Conservation (phyloP, 1,140 invertebrate genomes). For the Leptinotarsa undecemlineata region DNA sequence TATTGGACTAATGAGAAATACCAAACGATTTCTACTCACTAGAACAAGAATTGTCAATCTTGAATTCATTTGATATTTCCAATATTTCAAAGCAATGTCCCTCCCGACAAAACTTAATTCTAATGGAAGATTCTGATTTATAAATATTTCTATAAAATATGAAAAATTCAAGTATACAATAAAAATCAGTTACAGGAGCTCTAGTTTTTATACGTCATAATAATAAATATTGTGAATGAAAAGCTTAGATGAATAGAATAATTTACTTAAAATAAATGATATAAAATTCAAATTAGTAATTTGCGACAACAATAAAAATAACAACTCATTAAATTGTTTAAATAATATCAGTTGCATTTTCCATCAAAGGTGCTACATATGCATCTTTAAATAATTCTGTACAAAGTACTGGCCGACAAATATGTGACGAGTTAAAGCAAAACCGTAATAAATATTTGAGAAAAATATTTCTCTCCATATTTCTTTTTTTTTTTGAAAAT, state of each 20-base stretch:
- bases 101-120: neutral
- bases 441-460: neutral
- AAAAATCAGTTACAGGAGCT: neutral
- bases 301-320: neutral
- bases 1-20: too few species aligned
- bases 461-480: too few species aligned
- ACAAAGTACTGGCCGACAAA: neutral
- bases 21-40: too few species aligned
- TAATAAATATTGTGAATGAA: neutral
- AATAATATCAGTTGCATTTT: neutral
- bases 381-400: neutral
- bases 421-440: neutral
- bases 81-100: neutral
- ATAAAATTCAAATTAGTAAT: neutral
- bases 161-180: neutral
- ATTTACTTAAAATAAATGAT: neutral
- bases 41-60: neutral
- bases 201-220: neutral
- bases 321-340: neutral
- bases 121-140: slow-evolving; percentile 5
- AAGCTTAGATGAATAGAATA: neutral
- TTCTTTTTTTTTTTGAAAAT: too few species aligned
- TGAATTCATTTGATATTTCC: neutral
- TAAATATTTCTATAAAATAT: neutral
- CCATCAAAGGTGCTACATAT: too few species aligned